These are phyloP conservation scores for Scolopax rusticola DNA, from an alignment of 2,797 vertebrate species.

Conservation along the genomic window DNA sequence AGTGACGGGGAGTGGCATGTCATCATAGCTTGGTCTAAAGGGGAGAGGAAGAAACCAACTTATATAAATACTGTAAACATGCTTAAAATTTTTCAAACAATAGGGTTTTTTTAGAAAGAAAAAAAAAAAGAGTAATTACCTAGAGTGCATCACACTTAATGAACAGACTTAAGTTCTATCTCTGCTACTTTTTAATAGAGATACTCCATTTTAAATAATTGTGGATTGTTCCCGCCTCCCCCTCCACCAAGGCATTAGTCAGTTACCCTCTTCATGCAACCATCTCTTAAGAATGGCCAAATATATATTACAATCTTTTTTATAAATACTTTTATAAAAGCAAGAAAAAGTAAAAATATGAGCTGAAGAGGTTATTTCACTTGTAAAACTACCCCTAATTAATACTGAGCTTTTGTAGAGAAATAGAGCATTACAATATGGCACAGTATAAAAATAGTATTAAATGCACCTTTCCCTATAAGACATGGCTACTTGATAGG, in stretches of 20 bases:
- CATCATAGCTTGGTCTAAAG: constrained; percentile 85
- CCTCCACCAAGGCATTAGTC: not conserved
- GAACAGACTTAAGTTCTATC: not conserved
- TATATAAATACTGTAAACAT: constrained; percentile 4
- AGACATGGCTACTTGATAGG: not conserved
- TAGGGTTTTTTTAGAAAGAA: not conserved
- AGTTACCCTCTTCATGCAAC: not conserved
- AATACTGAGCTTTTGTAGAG: not conserved
- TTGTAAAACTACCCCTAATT: not conserved
- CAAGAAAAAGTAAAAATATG: not conserved
- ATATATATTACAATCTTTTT: not conserved
- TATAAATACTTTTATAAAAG: not conserved
- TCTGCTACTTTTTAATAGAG: not conserved
- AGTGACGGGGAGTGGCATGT: constrained; percentile 78
- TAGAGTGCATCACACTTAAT: not conserved
- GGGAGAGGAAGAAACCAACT: not conserved
- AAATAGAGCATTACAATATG: not conserved
- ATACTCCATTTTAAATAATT: not conserved
- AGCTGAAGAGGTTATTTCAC: not conserved
- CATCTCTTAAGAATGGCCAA: not conserved
- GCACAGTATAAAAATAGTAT: not conserved
- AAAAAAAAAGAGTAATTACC: not conserved
- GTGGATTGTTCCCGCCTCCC: too few relatives aligned
- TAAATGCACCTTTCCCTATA: not conserved
- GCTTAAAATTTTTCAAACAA: not conserved